These are phyloP conservation scores for Parochlus steinenii DNA, from an alignment of 2,888 invertebrate species.

Conservation along the genomic window DNA sequence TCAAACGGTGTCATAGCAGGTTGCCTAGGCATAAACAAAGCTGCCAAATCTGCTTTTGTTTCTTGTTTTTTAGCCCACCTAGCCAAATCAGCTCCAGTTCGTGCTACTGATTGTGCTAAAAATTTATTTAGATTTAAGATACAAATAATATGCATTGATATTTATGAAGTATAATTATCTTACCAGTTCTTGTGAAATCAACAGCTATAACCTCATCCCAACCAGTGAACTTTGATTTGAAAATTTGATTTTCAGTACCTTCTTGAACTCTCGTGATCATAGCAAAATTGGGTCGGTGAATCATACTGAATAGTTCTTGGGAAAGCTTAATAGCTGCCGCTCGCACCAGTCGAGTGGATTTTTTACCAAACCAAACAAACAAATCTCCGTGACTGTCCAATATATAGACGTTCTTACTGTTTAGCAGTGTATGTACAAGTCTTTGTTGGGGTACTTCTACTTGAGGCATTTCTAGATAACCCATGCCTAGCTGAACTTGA, in stretches of 20 bases:
- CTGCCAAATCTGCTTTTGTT: conserved; percentile 84
- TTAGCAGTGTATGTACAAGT: conserved; percentile 58
- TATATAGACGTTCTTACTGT: conserved; percentile 88
- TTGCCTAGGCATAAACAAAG: conserved; percentile 88
- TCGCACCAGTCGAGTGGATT: conserved; percentile 84
- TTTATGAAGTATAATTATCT: too few relatives aligned
- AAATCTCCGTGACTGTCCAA: conserved; percentile 87
- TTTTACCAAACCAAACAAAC: conserved; percentile 97
- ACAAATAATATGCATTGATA: too few relatives aligned
- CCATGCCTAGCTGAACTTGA: conserved; percentile 94
- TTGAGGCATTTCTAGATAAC: conserved; percentile 94
- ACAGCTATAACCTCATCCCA: conserved; percentile 99
- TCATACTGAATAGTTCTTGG: conserved; percentile 90
- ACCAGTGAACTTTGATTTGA: conserved; percentile 90
- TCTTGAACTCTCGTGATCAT: conserved; percentile 80
- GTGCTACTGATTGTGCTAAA: conserved; percentile 92
- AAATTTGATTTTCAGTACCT: conserved; percentile 82
- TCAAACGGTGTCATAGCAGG: conserved; percentile 70
- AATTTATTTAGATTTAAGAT: too few relatives aligned
- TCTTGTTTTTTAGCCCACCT: conserved; percentile 82
- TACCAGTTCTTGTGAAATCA: conserved; percentile 94
- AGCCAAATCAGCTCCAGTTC: conserved; percentile 90
- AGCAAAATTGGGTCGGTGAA: conserved; percentile 73
- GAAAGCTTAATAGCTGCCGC: conserved; percentile 95
- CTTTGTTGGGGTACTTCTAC: conserved; percentile 61